Conservation (phyloP, 2,888 invertebrate species). For the Exocentrus adspersus region DNA sequence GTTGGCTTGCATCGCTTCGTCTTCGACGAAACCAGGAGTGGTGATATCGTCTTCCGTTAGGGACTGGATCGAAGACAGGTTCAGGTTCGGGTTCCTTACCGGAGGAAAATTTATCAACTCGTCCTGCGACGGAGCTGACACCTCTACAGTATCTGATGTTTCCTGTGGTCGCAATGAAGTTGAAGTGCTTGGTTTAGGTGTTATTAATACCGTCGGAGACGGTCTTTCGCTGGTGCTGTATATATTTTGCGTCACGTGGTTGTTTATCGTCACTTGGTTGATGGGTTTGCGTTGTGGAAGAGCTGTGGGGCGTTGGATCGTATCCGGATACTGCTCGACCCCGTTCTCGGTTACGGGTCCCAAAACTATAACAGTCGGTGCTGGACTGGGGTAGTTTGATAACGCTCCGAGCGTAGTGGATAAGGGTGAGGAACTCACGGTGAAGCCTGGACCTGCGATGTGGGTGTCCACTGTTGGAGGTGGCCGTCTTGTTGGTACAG, state of each 20-base stretch:
- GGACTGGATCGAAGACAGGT: constrained; percentile 70
- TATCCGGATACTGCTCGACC: constrained; percentile 52
- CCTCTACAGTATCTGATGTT: constrained; percentile 49
- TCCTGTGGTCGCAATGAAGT: constrained; percentile 48
- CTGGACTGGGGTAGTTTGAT: constrained; percentile 60
- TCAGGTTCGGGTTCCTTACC: constrained; percentile 84
- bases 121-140: constrained; percentile 69
- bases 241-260: constrained; percentile 70
- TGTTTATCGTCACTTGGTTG: constrained; percentile 69
- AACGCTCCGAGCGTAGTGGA: constrained; percentile 32
- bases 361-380: constrained; percentile 71
- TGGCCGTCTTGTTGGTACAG: constrained; percentile 45
- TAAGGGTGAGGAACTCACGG: constrained; percentile 52
- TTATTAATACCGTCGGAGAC: constrained; percentile 73
- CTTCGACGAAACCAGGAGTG: constrained; percentile 81
- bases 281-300: constrained; percentile 60
- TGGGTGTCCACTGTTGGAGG: constrained; percentile 48
- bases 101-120: constrained; percentile 87
- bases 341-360: constrained; percentile 63
- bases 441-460: constrained; percentile 54
- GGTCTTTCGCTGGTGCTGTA: constrained; percentile 68
- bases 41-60: constrained; percentile 74
- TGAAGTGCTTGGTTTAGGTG: constrained; percentile 71
- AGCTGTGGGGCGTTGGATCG: constrained; percentile 42
- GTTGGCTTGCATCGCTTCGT: constrained; percentile 79